These are phyloP conservation scores for Megaceryle maxima DNA, from an alignment of 2,113 vertebrate genomes.

Conservation along the genomic window DNA sequence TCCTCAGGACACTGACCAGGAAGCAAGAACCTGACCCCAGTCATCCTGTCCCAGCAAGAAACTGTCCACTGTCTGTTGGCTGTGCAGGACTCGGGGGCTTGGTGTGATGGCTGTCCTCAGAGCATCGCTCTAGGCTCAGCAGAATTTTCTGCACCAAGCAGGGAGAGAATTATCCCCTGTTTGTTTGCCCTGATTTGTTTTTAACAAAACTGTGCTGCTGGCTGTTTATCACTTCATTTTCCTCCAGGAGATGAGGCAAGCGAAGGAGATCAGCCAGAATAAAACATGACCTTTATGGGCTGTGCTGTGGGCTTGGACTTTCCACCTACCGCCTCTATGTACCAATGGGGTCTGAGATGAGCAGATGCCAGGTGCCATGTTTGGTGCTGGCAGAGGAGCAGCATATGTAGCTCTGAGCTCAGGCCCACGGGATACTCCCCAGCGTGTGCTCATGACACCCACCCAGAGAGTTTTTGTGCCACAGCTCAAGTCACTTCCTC, in stretches of 20 bases:
- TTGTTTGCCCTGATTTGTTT: constrained; percentile 60
- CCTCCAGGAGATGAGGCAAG: constrained; percentile 66
- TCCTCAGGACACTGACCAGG: background rate
- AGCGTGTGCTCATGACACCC: constrained; percentile 56
- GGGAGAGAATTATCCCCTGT: background rate
- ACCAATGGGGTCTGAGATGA: constrained; percentile 59
- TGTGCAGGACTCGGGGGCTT: background rate
- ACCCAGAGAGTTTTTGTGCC: constrained; percentile 53
- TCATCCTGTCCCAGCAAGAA: background rate
- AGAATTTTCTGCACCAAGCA: background rate
- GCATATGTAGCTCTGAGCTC: constrained; percentile 61
- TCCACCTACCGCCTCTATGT: constrained; percentile 49
- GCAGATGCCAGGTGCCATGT: constrained; percentile 61
- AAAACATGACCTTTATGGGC: constrained; percentile 65
- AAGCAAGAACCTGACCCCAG: background rate
- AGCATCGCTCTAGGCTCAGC: background rate
- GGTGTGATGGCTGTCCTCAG: background rate
- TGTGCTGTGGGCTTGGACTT: constrained; percentile 67
- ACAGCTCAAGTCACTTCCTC: constrained; percentile 54
- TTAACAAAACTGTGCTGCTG: constrained; percentile 57
- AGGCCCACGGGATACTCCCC: constrained; percentile 63
- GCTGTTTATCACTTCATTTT: constrained; percentile 64
- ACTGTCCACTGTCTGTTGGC: background rate
- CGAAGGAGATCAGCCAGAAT: constrained; percentile 62
- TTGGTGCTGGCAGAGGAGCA: constrained; percentile 62